Evolutionary conservation across 2,113 vertebrate genomes (phyloP).

Genomic region (Cyprinus carpio): DNA sequence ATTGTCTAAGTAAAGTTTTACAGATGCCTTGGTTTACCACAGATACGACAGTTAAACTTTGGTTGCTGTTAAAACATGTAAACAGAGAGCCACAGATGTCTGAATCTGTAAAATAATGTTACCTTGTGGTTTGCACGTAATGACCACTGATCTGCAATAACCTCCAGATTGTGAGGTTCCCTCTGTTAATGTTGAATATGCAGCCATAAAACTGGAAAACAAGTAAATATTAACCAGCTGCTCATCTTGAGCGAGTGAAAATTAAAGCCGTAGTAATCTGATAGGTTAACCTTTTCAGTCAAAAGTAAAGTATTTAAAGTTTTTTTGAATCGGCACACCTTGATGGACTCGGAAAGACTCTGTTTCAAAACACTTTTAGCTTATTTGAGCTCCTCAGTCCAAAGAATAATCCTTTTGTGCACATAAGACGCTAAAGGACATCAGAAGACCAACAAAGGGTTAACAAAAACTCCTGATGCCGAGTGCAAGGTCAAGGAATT

Average conservation of each 20-base stretch:
- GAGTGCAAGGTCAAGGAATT: neutral
- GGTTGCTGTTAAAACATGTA: neutral
- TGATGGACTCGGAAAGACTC: neutral
- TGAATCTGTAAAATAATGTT: neutral
- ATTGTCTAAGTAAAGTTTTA: neutral
- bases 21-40: neutral
- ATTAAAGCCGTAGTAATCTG: neutral
- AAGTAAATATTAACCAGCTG: too few species aligned
- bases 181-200: conserved; percentile 51
- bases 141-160: conserved; percentile 49
- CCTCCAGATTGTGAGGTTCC: conserved; percentile 44
- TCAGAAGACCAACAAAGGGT: neutral
- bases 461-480: neutral
- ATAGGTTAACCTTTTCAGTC: neutral
- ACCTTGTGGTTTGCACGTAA: conserved; percentile 52
- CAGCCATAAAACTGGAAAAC: conserved; percentile 53
- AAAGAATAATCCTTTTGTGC: neutral
- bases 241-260: neutral
- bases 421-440: neutral
- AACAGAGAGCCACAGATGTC: neutral
- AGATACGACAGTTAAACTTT: neutral
- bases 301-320: neutral
- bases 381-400: neutral
- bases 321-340: neutral
- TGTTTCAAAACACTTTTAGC: neutral